Evolutionary conservation across 2,113 vertebrate genomes (phyloP), one percentile per base, ranked within the genome.

Genomic region (Malurus cyaneus): DNA sequence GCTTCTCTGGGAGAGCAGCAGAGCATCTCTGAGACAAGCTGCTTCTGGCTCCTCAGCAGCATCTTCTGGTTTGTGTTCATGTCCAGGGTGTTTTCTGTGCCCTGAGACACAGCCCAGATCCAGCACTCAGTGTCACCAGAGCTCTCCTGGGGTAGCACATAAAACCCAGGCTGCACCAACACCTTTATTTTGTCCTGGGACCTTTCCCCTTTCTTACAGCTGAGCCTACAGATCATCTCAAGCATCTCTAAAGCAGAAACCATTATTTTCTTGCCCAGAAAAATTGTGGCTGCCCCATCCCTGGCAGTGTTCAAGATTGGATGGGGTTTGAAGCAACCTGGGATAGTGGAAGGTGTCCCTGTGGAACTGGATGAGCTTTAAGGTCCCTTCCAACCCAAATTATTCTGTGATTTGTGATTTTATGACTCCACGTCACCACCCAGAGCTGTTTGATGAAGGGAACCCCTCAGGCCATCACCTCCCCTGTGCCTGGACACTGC

Each of bases 401-500:
- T 29, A 7, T 8, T 21, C 53, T 11, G 9, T 10, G 46, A n/a
- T 53, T 60, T 46, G n/a, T 34, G 61, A 61, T 47, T 89, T 74
- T 41, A 25, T 21, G 41, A 15, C 46, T 50, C 28, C 47, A 21
- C 0, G 2, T 62, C 44, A 85, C 46, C 39, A 62, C 20, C 39
- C 65, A 71, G 41, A 94, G 36, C 52, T 62, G 42, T 62, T 88
- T 24, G 19, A 42, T 10, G 19, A 47, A 54, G 52, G 13, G 28
- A 71, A 26, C 8, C 26, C 53, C 31, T 13, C 39, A 49, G 52
- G 32, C 44, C 34, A 34, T 39, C n/a, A 20, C 28, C 14, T 74
- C 18, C 31, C 18, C 52, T 17, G 26, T 31, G 9, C 59, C 46
- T 62, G 0, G 0, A 4, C 14, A 8, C 14, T 0, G 0, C 11